Base-by-base conservation (phyloP, 2,888 invertebrate species). In the Venusia cambrica region DNA sequence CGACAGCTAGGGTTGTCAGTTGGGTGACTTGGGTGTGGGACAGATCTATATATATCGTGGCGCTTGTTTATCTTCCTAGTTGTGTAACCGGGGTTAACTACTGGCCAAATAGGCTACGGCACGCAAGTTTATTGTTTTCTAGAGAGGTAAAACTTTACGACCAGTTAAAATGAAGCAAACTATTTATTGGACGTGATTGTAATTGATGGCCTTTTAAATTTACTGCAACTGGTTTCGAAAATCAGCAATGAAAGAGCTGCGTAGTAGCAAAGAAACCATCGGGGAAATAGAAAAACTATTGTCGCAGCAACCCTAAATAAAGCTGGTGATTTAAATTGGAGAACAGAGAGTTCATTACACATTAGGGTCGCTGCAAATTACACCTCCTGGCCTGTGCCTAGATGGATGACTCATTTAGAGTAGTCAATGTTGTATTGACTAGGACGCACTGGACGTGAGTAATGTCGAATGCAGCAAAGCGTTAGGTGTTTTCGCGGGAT, bases 41-140 rank as follows among this genome's bases (percentile, higher is more conserved):
- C 41, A 7, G 14, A 6, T 50, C 64, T 73, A 71, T 66, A 67
- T 60, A 45, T 50, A 68, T 54, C 48, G n/a, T n/a, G n/a, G n/a
- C 7, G 17, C 39, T 49, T 71, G 70, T 71, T 73, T 68, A 70
- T 67, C 67, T 79, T 77, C 71, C 75, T 64, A 59, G 62, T 71
- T 72, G 67, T 63, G 72, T 54, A 73, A 72, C 57, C 19, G 13
- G 43, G 54, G 51, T 53, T 56, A 59, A 54, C 54, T 44, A 46
- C 49, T 36, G 38, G 33, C 35, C 47, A 61, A 65, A 57, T 68
- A 44, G 63, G 64, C 66, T 65, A 65, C 54, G 48, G 37, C 43
- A 28, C 33, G 37, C 31, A 34, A 27, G 45, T 48, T 45, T 54
- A 55, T 55, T 54, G 52, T 57, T 51, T 21, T 8, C 42, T 30